A percentile compares a stretch with the other conserved stretches of the same genome.
These are phyloP conservation scores for Andrena praecox DNA, from an alignment of 2,888 invertebrate species.

Conservation along the genomic window DNA sequence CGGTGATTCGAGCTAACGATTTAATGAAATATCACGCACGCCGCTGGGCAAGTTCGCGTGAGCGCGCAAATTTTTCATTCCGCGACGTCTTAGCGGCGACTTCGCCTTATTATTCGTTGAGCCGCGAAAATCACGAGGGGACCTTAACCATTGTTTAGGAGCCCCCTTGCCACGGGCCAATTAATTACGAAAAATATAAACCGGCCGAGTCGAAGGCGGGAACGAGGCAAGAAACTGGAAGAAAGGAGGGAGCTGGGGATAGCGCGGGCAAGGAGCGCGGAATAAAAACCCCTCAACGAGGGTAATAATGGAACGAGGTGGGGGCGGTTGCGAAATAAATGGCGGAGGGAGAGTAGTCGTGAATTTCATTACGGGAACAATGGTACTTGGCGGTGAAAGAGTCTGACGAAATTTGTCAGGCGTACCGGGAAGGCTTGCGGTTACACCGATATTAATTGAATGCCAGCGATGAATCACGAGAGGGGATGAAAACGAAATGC, in stretches of 20 bases:
- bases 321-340: constrained; percentile 48
- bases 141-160: constrained; percentile 44
- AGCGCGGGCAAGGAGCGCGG: constrained; percentile 38
- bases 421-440: neutral
- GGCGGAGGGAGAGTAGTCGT: constrained; percentile 44
- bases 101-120: constrained; percentile 34
- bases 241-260: constrained; percentile 11
- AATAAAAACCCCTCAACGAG: constrained; percentile 54
- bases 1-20: neutral
- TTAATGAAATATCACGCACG: neutral
- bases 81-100: constrained; percentile 1
- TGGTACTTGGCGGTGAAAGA: constrained; percentile 39
- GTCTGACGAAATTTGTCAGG: constrained; percentile 52
- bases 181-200: constrained; percentile 57
- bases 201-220: neutral
- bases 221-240: neutral
- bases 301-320: constrained; percentile 49
- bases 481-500: neutral
- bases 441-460: constrained; percentile 24
- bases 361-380: constrained; percentile 62
- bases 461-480: neutral
- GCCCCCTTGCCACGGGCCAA: constrained; percentile 20
- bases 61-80: constrained; percentile 2
- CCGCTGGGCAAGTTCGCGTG: neutral
- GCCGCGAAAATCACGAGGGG: constrained; percentile 26